Evolutionary conservation across 2,113 vertebrate species (phyloP).

Genomic region (Pterocles orientalis): DNA sequence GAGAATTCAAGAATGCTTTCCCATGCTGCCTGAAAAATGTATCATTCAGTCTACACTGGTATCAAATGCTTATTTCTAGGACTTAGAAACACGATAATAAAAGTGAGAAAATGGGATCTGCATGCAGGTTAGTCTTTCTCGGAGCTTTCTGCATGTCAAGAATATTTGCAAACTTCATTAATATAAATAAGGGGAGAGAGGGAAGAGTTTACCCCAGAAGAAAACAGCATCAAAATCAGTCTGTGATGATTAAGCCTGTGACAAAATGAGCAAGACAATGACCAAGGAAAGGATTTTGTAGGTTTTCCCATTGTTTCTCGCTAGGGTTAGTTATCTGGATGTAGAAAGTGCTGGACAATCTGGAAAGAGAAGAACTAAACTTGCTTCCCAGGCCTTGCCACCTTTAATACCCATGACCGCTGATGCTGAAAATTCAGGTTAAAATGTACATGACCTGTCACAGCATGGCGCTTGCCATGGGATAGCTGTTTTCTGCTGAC

Average conservation of each 20-base stretch:
- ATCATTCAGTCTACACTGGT: constrained; percentile 31
- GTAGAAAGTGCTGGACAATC: neutral
- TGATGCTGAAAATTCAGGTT: neutral
- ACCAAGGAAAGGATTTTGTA: neutral
- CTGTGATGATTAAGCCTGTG: neutral
- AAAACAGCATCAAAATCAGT: neutral
- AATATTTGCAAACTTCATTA: constrained; percentile 32
- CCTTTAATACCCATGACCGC: neutral
- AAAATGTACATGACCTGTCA: neutral
- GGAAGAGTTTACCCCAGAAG: constrained; percentile 2
- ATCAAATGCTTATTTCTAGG: constrained; percentile 50
- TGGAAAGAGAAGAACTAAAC: neutral
- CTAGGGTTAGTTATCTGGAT: neutral
- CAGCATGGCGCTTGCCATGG: neutral
- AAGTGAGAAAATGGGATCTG: constrained; percentile 6
- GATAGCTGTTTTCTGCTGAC: neutral
- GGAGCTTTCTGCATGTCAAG: constrained; percentile 30
- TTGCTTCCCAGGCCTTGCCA: neutral
- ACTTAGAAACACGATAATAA: constrained; percentile 33
- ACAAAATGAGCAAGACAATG: neutral
- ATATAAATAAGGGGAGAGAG: neutral
- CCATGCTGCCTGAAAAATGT: constrained; percentile 51
- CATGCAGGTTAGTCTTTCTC: constrained; percentile 53
- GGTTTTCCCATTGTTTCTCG: neutral
- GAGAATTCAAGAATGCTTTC: constrained; percentile 48